Percentiles rank a stretch among this genome's conserved stretches.
These are phyloP conservation scores for Paratilapia polleni DNA, from an alignment of 2,113 vertebrate species.

Conservation along the genomic window DNA sequence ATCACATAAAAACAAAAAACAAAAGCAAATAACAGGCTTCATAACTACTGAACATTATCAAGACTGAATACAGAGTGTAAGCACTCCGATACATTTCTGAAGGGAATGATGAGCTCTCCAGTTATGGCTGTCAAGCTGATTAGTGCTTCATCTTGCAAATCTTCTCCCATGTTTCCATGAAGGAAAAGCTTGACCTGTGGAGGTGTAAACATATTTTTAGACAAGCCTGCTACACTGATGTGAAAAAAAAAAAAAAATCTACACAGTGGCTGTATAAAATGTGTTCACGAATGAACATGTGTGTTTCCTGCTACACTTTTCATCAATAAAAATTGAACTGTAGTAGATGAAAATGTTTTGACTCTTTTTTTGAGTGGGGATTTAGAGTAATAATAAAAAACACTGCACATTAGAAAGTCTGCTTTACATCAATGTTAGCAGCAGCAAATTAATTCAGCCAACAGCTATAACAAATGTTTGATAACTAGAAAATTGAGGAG, in stretches of 20 bases:
- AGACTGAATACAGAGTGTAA: not conserved
- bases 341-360: not conserved
- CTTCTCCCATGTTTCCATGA: slow-evolving; percentile 73
- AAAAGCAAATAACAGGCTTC: not conserved
- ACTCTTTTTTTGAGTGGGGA: not conserved
- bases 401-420: fast-evolving
- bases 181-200: slow-evolving; percentile 79
- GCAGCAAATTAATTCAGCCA: not conserved
- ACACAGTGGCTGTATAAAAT: slow-evolving; percentile 7
- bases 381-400: not conserved
- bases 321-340: not conserved
- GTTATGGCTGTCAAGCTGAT: not conserved
- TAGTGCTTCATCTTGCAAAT: slow-evolving; percentile 87
- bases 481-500: too few species aligned
- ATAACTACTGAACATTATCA: not conserved
- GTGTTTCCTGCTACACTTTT: not conserved
- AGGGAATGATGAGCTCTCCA: slow-evolving; percentile 3
- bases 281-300: not conserved
- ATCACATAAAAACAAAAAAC: slow-evolving; percentile 67
- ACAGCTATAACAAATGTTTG: too few species aligned
- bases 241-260: not conserved
- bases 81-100: slow-evolving; percentile 47
- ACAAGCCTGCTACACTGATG: not conserved
- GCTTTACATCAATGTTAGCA: too few species aligned
- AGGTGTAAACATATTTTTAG: slow-evolving; percentile 5